Conservation (phyloP, 2,888 invertebrate species). For the Eupithecia vulgata region DNA sequence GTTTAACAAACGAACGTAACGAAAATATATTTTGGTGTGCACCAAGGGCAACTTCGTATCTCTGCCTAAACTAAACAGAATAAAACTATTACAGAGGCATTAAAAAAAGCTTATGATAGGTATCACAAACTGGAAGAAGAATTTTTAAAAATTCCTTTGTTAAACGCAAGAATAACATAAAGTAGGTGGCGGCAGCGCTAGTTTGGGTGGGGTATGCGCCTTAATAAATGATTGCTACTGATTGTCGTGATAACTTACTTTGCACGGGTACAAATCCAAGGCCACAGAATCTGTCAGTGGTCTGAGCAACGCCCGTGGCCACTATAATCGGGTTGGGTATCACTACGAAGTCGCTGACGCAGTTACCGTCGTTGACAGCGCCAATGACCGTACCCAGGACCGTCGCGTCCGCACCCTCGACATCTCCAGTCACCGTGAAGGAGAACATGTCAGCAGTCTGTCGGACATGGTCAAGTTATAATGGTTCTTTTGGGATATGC, state of each 20-base stretch:
- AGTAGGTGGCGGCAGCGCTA: too few species aligned
- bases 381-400: constrained; percentile 84
- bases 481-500: neutral
- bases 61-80: too few species aligned
- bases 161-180: too few species aligned
- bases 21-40: too few species aligned
- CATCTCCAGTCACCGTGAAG: constrained; percentile 89
- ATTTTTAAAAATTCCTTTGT: too few species aligned
- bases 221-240: too few species aligned
- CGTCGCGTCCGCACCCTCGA: constrained; percentile 85
- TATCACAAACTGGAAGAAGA: too few species aligned
- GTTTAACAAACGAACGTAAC: too few species aligned
- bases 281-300: constrained; percentile 90
- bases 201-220: too few species aligned
- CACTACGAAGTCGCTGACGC: constrained; percentile 89
- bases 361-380: constrained; percentile 84
- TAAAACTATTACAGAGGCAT: too few species aligned
- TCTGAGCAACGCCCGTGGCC: constrained; percentile 69
- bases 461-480: neutral
- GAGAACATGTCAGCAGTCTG: constrained; percentile 82
- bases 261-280: constrained; percentile 87
- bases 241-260: constrained; percentile 76
- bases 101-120: too few species aligned
- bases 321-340: constrained; percentile 86
- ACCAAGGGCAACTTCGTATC: too few species aligned